A percentile compares a stretch with the other conserved stretches of the same genome.
Conservation (phyloP, 2,888 invertebrate genomes). For the Eristalinus aeneus region DNA sequence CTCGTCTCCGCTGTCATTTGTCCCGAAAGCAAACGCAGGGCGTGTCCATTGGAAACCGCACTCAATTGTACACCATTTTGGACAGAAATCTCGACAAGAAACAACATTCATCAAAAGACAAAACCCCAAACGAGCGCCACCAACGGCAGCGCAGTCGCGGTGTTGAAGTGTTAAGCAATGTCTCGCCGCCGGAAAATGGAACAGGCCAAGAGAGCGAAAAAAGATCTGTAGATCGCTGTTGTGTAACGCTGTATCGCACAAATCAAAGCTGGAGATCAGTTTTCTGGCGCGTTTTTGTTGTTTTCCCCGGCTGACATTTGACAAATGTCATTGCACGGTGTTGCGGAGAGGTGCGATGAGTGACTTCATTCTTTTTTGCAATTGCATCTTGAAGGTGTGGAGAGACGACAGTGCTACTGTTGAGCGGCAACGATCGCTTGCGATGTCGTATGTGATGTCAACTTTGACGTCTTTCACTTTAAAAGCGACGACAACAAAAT, state of each 20-base stretch:
- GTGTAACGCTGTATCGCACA: conserved; percentile 42
- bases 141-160: conserved; percentile 21
- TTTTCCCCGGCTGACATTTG: conserved; percentile 60
- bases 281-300: conserved; percentile 2
- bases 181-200: conserved; percentile 56
- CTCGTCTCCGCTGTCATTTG: conserved; percentile 38
- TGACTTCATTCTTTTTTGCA: conserved; percentile 44
- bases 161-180: conserved; percentile 46
- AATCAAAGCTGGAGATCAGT: conserved; percentile 62
- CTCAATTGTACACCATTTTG: conserved; percentile 42
- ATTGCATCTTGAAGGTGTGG: conserved; percentile 28
- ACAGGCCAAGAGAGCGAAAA: conserved; percentile 34
- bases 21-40: conserved; percentile 24
- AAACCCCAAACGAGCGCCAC: conserved; percentile 28
- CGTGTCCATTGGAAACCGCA: conserved; percentile 52
- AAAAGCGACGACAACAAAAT: neutral
- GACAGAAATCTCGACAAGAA: conserved; percentile 38
- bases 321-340: conserved; percentile 57
- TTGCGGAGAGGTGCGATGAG: conserved; percentile 34
- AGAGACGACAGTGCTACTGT: conserved; percentile 46
- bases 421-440: conserved; percentile 29
- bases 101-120: conserved; percentile 50
- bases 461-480: conserved; percentile 34
- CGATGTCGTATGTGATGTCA: conserved; percentile 48
- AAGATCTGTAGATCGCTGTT: conserved; percentile 29